These are phyloP conservation scores for Ethmia dodecea DNA, from an alignment of 2,888 invertebrate species.

Conservation along the genomic window DNA sequence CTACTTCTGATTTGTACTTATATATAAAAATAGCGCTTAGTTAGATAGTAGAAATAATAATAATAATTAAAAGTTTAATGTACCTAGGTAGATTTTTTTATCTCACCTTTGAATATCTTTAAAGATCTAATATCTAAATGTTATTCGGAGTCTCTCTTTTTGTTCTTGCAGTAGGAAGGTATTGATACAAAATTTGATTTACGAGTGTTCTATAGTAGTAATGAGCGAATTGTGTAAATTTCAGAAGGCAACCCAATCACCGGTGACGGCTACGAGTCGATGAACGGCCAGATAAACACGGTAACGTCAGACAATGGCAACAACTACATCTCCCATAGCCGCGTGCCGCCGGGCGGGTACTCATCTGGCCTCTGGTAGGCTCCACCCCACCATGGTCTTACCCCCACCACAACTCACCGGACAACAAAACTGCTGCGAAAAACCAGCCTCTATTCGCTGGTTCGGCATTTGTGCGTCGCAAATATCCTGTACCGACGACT, in stretches of 20 bases:
- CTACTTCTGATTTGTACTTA: too few relatives aligned
- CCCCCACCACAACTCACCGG: conserved; percentile 20
- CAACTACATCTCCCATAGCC: conserved; percentile 67
- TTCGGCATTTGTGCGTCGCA: conserved; percentile 22
- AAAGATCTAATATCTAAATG: too few relatives aligned
- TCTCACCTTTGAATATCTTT: too few relatives aligned
- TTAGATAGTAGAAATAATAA: too few relatives aligned
- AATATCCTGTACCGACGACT: conserved; percentile 20
- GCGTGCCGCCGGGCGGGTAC: conserved; percentile 83
- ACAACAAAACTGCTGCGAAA: conserved; percentile 2
- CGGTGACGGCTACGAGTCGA: conserved; percentile 72
- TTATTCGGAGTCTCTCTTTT: too few relatives aligned
- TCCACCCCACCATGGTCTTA: conserved; percentile 19
- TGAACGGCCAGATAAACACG: conserved; percentile 77
- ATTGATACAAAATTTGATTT: too few relatives aligned
- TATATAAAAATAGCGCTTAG: too few relatives aligned
- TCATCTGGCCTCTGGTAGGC: conserved; percentile 83
- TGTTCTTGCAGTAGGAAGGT: too few relatives aligned
- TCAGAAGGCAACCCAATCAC: conserved; percentile 79
- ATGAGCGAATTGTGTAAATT: too few relatives aligned
- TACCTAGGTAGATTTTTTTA: too few relatives aligned
- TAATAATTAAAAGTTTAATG: too few relatives aligned
- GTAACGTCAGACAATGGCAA: conserved; percentile 64
- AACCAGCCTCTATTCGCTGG: neutral
- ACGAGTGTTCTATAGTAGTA: too few relatives aligned